Evolutionary conservation across 2,113 vertebrate genomes (phyloP).

Genomic region (Eolophus roseicapilla): DNA sequence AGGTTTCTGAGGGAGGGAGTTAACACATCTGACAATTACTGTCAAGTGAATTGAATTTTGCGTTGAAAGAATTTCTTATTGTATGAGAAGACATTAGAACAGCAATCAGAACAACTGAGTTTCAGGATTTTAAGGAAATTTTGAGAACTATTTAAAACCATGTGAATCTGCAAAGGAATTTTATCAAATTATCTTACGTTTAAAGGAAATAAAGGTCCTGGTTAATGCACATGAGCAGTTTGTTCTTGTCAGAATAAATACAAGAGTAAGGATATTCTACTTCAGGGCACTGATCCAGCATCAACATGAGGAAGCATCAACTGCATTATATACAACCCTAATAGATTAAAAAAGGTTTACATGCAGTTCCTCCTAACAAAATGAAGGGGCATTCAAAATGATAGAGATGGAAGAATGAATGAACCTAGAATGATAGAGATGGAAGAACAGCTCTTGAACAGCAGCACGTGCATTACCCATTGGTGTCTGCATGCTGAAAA

Average conservation of each 20-base stretch:
- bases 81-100: background rate
- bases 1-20: background rate
- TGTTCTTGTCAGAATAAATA: background rate
- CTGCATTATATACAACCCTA: background rate
- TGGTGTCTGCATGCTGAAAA: background rate
- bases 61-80: background rate
- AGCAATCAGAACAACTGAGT: background rate
- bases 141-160: background rate
- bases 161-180: background rate
- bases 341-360: background rate
- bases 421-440: background rate
- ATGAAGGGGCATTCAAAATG: background rate
- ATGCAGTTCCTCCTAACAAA: background rate
- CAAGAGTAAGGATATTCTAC: background rate
- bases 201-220: background rate
- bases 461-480: accelerated
- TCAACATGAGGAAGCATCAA: background rate
- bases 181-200: background rate
- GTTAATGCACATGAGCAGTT: background rate
- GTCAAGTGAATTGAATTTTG: background rate
- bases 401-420: background rate
- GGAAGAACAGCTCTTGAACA: background rate
- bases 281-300: background rate
- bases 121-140: background rate
- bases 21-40: background rate